A percentile compares a stretch with the other conserved stretches of the same genome.
Evolutionary conservation across 1,140 invertebrate species (phyloP).

Genomic region (Diprion similis): DNA sequence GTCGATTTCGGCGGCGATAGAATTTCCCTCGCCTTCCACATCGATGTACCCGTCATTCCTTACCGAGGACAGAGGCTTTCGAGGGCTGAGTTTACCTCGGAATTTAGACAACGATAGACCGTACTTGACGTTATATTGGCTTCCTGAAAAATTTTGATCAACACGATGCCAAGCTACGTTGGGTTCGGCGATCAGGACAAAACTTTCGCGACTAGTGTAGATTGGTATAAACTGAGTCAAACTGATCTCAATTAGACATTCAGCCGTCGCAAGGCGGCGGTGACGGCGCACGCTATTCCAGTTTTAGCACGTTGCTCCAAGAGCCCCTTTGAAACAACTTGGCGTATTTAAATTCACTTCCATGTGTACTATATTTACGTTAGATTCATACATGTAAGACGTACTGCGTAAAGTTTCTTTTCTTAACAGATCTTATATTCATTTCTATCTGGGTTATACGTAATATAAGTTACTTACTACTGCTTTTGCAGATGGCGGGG

Average conservation of each 20-base stretch:
- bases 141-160: not conserved
- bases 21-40: conserved; percentile 27
- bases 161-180: not conserved
- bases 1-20: conserved; percentile 43
- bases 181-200: conserved; percentile 27
- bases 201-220: conserved; percentile 38
- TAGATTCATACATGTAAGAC: too few relatives aligned
- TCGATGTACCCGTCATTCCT: conserved; percentile 25
- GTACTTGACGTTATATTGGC: not conserved
- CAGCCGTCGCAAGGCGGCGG: conserved; percentile 28
- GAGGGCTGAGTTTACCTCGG: not conserved
- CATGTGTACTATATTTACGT: too few relatives aligned
- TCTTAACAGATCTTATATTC: too few relatives aligned
- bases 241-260: conserved; percentile 49
- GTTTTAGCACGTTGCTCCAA: too few relatives aligned
- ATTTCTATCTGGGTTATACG: too few relatives aligned
- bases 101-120: not conserved
- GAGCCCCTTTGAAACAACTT: too few relatives aligned
- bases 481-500: too few relatives aligned
- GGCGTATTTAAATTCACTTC: too few relatives aligned
- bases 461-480: too few relatives aligned
- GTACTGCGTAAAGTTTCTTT: too few relatives aligned
- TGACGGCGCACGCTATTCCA: too few relatives aligned
- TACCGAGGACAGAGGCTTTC: conserved; percentile 2
- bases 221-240: conserved; percentile 47